Base-by-base conservation (phyloP, 2,888 invertebrate species). In the Prenolepis imparis region DNA sequence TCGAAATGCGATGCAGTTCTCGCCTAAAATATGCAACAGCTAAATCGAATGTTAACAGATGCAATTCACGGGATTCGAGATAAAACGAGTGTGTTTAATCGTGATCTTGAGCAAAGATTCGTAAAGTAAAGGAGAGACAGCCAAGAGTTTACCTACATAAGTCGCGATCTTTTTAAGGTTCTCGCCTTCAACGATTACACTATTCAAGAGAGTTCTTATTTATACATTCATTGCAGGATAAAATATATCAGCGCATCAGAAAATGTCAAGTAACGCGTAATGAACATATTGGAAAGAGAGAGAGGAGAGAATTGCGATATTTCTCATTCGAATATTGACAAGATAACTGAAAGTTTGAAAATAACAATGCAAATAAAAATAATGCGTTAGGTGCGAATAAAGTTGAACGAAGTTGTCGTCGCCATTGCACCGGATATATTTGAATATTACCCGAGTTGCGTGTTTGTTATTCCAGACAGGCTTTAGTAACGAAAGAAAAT, bases 401-500 rank as follows among this genome's bases (percentile, higher is more conserved):
- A 84, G 36, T 39, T 59, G 67, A 85, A 66, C 41, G 75, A 21
- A 57, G 11, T 75, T 52, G 32, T 64, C 32, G 44, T 44, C 32
- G 28, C 63, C 28, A 68, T 59, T 48, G 82, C 32, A 28, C 68
- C 48, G 81, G 28, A 67, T 67, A 59, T 84, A 66, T 67, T 73
- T 67, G 67, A 81, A 67, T 73, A 84, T 84, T 66, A 41, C 41
- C 39, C 28, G 55, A 66, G 55, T 75, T 39, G 55, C 55, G 67
- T 77, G 77, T 67, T 55, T 55, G 55, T 77, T 67, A 32, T 67
- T 55, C 55, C 55, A 52, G 48, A 39, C 52, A 41, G 75, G 32
- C 41, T 83, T 68, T 24, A 63, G 75, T 70, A 72, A 70, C 55
- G 78, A 64, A 63, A 57, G 67, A 57, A 66, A 80, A 59, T 88